Percentiles rank a stretch among this genome's conserved stretches.
Evolutionary conservation across 1,140 invertebrate genomes (phyloP).

Genomic region (Meloidogyne chitwoodi): DNA sequence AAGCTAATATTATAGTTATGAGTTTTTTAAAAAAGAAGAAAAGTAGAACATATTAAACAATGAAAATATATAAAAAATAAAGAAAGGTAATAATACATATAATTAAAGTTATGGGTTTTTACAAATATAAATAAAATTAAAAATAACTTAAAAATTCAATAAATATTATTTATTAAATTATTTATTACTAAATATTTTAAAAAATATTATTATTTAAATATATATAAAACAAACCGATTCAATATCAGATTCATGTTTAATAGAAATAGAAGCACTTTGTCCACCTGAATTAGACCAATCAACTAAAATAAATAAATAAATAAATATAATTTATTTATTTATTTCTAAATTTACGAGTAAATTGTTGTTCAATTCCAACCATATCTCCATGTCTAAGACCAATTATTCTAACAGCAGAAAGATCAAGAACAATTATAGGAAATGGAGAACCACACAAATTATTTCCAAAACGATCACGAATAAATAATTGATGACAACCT

Average conservation of each 20-base stretch:
- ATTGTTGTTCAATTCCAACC: constrained; percentile 54
- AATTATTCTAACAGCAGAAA: constrained; percentile 64
- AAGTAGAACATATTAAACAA: background rate
- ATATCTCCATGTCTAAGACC: constrained; percentile 46
- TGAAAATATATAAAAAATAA: background rate
- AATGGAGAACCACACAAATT: constrained; percentile 74
- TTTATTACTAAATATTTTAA: no score
- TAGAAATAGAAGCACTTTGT: constrained; percentile 27
- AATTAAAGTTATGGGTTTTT: no score
- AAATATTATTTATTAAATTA: no score
- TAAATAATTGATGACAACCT: constrained; percentile 15
- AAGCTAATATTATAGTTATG: background rate
- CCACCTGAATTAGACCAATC: constrained; percentile 56
- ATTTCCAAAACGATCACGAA: background rate
- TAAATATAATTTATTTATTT: constrained; percentile 10
- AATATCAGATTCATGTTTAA: constrained; percentile 28
- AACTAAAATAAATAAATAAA: constrained; percentile 35
- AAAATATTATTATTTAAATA: background rate
- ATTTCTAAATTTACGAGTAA: constrained; percentile 44
- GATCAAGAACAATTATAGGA: constrained; percentile 77
- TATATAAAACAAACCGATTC: background rate
- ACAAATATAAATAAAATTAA: no score
- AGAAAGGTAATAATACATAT: no score
- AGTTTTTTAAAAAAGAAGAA: background rate
- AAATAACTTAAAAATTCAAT: no score